phyloP scores from a whole-genome alignment of 2,113 vertebrate genomes.

The Cromileptes altivelis region DNA sequence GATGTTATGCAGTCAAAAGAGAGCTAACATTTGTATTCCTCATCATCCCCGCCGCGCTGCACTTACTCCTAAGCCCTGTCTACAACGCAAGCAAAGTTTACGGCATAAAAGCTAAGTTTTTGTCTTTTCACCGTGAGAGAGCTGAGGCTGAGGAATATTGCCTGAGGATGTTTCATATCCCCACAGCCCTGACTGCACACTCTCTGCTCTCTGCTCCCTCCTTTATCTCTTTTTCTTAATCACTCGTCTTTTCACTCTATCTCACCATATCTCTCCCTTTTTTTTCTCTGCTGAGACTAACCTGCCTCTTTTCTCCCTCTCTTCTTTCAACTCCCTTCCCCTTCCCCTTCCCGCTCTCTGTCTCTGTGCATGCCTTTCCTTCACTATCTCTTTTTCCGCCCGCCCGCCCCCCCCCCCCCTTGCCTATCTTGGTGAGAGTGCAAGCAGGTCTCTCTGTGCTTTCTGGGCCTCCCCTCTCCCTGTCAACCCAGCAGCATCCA shows the following conservation, averaged over 20 bases:
- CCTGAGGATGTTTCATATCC: slow-evolving; percentile 81
- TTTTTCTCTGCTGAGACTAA: slow-evolving; percentile 34
- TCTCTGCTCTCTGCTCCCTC: slow-evolving; percentile 52
- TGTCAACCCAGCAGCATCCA: slow-evolving; percentile 56
- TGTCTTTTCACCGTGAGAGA: slow-evolving; percentile 73
- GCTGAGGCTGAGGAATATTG: slow-evolving; percentile 72
- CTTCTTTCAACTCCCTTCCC: slow-evolving; percentile 32
- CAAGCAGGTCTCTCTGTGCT: slow-evolving; percentile 43
- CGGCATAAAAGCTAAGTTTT: slow-evolving; percentile 74
- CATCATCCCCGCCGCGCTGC: slow-evolving; percentile 37
- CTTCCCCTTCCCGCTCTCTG: background rate
- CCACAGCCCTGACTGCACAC: slow-evolving; percentile 60
- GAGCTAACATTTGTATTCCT: slow-evolving; percentile 78
- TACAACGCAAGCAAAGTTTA: slow-evolving; percentile 73
- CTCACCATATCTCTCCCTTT: slow-evolving; percentile 40
- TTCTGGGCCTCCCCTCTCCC: slow-evolving; percentile 34
- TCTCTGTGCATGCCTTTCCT: slow-evolving; percentile 23
- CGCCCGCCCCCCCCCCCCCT: background rate
- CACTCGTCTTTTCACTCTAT: slow-evolving; percentile 64
- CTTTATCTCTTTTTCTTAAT: slow-evolving; percentile 72
- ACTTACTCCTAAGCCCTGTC: slow-evolving; percentile 58
- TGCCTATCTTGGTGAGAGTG: slow-evolving; percentile 28
- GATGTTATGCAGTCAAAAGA: slow-evolving; percentile 59
- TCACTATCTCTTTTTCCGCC: background rate
- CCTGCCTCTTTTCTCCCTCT: slow-evolving; percentile 37